These are phyloP conservation scores for Eulithis prunata DNA, from an alignment of 2,888 invertebrate genomes.

Conservation along the genomic window DNA sequence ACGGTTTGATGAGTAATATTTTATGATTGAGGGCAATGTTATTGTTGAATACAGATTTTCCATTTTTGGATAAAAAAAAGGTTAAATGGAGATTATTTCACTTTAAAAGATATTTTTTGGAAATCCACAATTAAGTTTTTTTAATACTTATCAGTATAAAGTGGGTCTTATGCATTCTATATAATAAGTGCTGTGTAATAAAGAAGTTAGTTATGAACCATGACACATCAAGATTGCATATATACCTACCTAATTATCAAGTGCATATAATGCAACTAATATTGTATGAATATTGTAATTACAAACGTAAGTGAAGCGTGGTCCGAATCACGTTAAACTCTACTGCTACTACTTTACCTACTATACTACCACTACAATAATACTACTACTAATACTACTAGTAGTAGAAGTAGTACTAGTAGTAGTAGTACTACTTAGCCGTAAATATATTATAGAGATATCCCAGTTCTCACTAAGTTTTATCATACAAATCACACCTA, in stretches of 20 bases:
- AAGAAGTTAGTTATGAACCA: neutral
- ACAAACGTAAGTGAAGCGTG: neutral
- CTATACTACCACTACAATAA: no score
- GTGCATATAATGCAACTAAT: conserved; percentile 1
- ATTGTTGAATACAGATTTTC: conserved; percentile 1
- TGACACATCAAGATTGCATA: conserved; percentile 2
- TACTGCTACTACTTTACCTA: no score
- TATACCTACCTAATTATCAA: neutral
- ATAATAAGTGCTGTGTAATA: neutral
- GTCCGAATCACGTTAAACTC: no score
- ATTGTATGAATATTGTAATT: neutral
- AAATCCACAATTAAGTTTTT: no score
- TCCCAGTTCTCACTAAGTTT: no score
- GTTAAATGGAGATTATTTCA: neutral
- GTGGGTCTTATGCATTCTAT: neutral
- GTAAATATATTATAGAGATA: no score
- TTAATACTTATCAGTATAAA: neutral
- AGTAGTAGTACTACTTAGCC: no score
- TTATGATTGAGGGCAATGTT: conserved; percentile 11
- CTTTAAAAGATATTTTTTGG: no score
- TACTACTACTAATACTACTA: no score
- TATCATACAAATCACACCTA: no score
- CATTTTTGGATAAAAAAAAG: conserved; percentile 9
- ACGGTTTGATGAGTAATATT: conserved; percentile 14
- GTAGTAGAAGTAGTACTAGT: no score